Evolutionary conservation across 2,113 vertebrate species (phyloP), one percentile per base, ranked within the genome.

Genomic region (Fregata magnificens): DNA sequence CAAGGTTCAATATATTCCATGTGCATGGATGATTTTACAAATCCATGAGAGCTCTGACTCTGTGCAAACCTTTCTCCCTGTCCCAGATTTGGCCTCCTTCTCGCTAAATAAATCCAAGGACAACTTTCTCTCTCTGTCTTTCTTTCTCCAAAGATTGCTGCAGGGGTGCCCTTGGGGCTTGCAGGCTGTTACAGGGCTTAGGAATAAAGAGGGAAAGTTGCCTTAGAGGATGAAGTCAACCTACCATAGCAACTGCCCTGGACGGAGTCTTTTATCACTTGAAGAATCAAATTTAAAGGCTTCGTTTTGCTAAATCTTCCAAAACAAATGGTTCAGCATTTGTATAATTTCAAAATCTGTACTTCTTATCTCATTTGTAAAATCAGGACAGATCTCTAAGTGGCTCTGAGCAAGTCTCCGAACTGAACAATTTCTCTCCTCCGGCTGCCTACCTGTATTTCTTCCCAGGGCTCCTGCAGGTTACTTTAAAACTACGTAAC

Each of bases 1-100:
- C 96, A 97, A 91, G 91, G 97, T 97, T 97, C 97, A 96, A 97
- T 96, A 91, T 92, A 91, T 97, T 96, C 97, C 96, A 96, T 94
- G 95, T 97, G 95, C 95, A 91, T 9, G n/a, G 93, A 94, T 95
- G 97, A 95, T 94, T 94, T 88, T 95, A 96, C 86, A 95, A 91
- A 97, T 94, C 87, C 87, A 74, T 12, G 25, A 95, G 87, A 95
- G 89, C 78, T 95, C 82, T 69, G 62, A 70, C 71, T 95, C 82
- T 71, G 20, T 59, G 91, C 84, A 94, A 93, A 70, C 89, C 38
- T 73, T 95, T 97, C 77, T 71, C 62, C 24, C 59, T 96, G 93
- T 96, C 94, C 93, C 63, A 83, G 66, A 88, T 87, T 95, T 96
- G 87, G 86, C 94, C 91, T 95, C 91, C 61, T 89, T 82, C 89